phyloP scores from a whole-genome alignment of 2,113 vertebrate genomes.

The Orcinus orca region DNA sequence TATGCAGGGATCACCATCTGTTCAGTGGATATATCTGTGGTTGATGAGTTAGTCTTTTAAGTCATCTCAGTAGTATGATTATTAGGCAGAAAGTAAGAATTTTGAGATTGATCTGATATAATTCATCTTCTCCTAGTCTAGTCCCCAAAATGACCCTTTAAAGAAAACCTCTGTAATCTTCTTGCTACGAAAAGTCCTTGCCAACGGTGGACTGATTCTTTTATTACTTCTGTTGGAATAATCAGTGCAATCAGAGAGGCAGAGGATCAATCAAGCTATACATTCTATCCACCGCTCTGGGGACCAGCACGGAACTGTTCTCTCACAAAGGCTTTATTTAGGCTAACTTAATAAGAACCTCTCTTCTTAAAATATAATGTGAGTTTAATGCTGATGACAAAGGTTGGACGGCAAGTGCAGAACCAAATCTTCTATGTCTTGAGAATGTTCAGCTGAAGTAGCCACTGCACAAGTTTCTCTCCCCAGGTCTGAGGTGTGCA shows the following conservation, averaged over 20 bases:
- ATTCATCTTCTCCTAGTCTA: background rate
- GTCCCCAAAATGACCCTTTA: background rate
- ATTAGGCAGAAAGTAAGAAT: background rate
- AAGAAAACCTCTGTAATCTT: background rate
- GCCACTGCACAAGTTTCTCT: slow-evolving; percentile 16
- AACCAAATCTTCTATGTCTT: background rate
- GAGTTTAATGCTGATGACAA: slow-evolving; percentile 46
- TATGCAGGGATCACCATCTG: background rate
- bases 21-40: background rate
- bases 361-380: slow-evolving; percentile 40
- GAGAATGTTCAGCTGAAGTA: background rate
- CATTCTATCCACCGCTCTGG: background rate
- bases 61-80: background rate
- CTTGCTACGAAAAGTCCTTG: background rate
- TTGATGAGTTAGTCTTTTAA: background rate
- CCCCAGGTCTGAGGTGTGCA: background rate
- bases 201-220: background rate
- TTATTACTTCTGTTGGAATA: background rate
- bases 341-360: slow-evolving; percentile 16
- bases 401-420: background rate
- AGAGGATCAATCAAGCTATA: background rate
- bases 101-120: background rate
- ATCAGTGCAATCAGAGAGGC: background rate
- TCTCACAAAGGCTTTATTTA: slow-evolving; percentile 43
- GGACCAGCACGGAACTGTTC: background rate